phyloP scores from a whole-genome alignment of 30 jellyfish, hydroid and myxozoan genomes.

The Sanderia malayensis region DNA sequence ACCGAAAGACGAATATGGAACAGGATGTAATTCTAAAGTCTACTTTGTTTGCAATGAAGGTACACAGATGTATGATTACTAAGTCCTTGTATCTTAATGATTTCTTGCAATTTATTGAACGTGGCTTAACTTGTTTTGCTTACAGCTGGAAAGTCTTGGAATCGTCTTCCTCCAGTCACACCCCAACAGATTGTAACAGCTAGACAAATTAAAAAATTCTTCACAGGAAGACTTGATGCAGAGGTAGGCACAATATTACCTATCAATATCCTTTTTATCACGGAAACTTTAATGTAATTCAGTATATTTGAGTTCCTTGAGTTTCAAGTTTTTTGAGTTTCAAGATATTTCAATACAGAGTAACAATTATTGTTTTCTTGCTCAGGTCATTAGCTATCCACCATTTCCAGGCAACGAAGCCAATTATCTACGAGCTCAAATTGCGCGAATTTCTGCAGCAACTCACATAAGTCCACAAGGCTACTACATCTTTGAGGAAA shows the following conservation, averaged over 20 bases:
- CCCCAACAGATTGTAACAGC: slow-evolving; percentile 82
- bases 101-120: no score
- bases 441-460: slow-evolving; percentile 90
- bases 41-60: slow-evolving; percentile 93
- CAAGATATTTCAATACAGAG: no score
- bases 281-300: no score
- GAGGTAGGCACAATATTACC: slow-evolving; percentile 66
- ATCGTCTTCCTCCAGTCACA: slow-evolving; percentile 93
- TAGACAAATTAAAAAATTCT: slow-evolving; percentile 65
- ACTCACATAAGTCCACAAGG: slow-evolving; percentile 98
- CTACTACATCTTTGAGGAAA: slow-evolving; percentile 89
- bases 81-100: no score
- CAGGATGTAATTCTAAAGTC: slow-evolving; percentile 91
- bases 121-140: no score
- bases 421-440: slow-evolving; percentile 80
- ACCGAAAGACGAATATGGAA: slow-evolving; percentile 79
- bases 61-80: slow-evolving; percentile 32
- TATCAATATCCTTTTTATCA: no score
- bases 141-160: slow-evolving; percentile 96
- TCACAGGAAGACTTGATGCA: slow-evolving; percentile 94
- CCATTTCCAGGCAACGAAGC: slow-evolving; percentile 98
- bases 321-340: no score
- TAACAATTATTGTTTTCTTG: no score
- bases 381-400: slow-evolving; percentile 92
- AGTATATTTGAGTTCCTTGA: no score